Conservation (phyloP, 2,797 vertebrate species). For the Neostethus bicornis region DNA sequence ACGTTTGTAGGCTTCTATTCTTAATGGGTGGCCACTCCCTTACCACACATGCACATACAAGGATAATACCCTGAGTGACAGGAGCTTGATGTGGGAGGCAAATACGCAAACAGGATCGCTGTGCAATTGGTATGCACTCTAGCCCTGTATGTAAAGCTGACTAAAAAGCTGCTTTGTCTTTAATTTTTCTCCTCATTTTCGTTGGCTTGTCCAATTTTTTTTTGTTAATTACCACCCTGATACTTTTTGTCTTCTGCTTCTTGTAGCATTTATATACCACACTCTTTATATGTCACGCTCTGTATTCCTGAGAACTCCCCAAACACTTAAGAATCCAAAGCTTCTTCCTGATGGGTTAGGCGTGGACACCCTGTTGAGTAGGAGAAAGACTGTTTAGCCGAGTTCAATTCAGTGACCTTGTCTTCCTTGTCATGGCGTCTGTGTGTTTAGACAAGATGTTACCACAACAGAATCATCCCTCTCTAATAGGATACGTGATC, state of each 20-base stretch:
- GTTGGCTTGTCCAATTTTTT: conserved; percentile 46
- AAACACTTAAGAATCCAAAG: conserved; percentile 23
- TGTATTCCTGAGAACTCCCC: conserved; percentile 32
- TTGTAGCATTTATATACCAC: conserved; percentile 11
- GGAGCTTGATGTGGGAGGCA: conserved; percentile 49
- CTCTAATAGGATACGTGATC: conserved; percentile 14
- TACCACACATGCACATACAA: conserved; percentile 39
- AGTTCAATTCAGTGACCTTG: conserved; percentile 25
- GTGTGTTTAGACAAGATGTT: conserved; percentile 22
- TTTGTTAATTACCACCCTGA: conserved; percentile 64
- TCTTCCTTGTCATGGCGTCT: conserved; percentile 15
- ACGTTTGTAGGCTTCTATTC: conserved; percentile 40
- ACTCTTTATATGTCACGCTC: conserved; percentile 13
- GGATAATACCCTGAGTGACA: conserved; percentile 51
- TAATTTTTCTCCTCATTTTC: conserved; percentile 41
- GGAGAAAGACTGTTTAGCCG: conserved; percentile 4
- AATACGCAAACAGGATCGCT: conserved; percentile 51
- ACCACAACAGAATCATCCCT: conserved; percentile 4
- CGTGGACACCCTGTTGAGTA: conserved; percentile 2
- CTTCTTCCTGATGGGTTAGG: conserved; percentile 14
- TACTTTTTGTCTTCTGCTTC: conserved; percentile 30
- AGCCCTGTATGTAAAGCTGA: conserved; percentile 13
- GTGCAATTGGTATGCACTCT: conserved; percentile 29
- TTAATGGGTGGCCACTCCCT: conserved; percentile 67
- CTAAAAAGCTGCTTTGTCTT: conserved; percentile 61